These are phyloP conservation scores for Neofelis nebulosa DNA, from an alignment of 2,113 vertebrate species.

Conservation along the genomic window DNA sequence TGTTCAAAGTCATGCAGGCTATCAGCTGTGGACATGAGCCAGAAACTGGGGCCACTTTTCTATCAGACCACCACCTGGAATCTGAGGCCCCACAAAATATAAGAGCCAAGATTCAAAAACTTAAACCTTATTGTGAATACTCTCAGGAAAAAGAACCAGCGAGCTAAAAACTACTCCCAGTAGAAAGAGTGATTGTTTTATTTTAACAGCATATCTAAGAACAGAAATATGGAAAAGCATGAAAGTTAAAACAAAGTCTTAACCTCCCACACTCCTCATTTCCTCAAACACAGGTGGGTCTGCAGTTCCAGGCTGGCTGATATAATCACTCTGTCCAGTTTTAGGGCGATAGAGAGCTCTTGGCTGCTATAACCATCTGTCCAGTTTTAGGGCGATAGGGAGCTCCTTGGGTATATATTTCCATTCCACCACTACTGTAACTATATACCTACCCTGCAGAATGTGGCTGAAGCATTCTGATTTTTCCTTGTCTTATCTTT, in stretches of 20 bases:
- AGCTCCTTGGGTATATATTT: background rate
- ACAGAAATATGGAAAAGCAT: background rate
- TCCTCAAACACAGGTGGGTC: constrained; percentile 27
- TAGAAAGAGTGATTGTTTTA: background rate
- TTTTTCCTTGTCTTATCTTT: background rate
- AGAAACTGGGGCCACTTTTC: background rate
- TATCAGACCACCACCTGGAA: background rate
- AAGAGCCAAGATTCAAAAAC: background rate
- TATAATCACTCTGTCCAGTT: background rate
- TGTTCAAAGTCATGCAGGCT: background rate
- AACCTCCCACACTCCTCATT: background rate
- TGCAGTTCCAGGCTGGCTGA: background rate
- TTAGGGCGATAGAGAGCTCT: background rate
- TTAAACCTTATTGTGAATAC: background rate
- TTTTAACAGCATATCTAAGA: constrained; percentile 33
- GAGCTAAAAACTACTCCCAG: background rate
- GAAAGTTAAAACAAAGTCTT: background rate
- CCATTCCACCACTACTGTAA: background rate
- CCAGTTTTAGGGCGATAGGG: background rate
- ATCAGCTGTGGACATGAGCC: background rate
- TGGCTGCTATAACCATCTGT: background rate
- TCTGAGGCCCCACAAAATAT: background rate
- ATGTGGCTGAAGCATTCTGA: background rate
- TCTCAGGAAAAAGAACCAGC: background rate
- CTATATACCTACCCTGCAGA: background rate